Percentiles rank a stretch among this genome's conserved stretches.
Conservation (phyloP, 2,797 vertebrate species). For the Podarcis lilfordi region DNA sequence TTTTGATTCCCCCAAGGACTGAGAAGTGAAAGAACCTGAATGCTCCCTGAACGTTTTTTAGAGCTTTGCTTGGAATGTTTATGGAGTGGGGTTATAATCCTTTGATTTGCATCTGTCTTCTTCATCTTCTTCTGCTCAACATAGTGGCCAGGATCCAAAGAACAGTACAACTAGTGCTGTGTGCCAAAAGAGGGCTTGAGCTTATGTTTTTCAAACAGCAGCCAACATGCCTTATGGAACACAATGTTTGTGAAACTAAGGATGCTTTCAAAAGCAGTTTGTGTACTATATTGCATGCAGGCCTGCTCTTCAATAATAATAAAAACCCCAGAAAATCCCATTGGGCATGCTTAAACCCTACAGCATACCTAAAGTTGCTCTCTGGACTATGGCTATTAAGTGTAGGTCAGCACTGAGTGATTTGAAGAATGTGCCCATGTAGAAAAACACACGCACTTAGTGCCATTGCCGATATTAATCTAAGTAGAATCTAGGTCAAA, state of each 20-base stretch:
- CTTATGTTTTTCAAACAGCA: not conserved
- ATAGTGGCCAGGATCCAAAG: slow-evolving; percentile 39
- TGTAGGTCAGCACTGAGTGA: slow-evolving; percentile 52
- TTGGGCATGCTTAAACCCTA: not conserved
- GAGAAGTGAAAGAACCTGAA: slow-evolving; percentile 37
- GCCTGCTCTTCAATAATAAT: not conserved
- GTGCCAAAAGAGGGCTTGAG: not conserved
- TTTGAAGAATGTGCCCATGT: slow-evolving; percentile 56
- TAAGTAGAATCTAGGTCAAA: not conserved
- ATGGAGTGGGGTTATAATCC: slow-evolving; percentile 68
- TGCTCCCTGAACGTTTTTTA: slow-evolving; percentile 65
- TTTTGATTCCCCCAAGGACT: slow-evolving; percentile 55
- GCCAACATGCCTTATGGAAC: not conserved
- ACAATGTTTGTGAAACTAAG: not conserved
- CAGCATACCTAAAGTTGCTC: not conserved
- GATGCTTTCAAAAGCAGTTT: not conserved
- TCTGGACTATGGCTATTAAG: not conserved
- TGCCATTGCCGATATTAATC: not conserved
- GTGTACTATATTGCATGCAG: not conserved
- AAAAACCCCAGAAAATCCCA: not conserved
- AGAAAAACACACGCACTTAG: not conserved
- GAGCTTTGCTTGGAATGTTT: slow-evolving; percentile 73
- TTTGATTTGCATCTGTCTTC: slow-evolving; percentile 66
- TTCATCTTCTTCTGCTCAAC: slow-evolving; percentile 58
- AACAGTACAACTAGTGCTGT: not conserved